These are phyloP conservation scores for Dicyrtomina minuta DNA, from an alignment of 2,888 invertebrate genomes.

Conservation along the genomic window DNA sequence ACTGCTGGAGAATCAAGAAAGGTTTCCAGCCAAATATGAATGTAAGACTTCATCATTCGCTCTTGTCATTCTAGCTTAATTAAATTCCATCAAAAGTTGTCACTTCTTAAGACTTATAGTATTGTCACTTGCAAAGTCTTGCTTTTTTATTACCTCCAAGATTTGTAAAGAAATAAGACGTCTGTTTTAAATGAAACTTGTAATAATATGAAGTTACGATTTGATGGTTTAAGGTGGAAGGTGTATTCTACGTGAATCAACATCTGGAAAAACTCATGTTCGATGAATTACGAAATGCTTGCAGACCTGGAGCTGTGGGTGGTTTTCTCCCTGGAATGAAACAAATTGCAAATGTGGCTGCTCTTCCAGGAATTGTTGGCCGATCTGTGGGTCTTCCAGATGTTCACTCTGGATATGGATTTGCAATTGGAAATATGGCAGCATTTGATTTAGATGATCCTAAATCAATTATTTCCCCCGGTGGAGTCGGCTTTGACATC, in stretches of 20 bases:
- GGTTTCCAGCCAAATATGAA: constrained; percentile 99
- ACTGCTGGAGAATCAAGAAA: constrained; percentile 92
- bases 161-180: background rate
- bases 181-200: too few species aligned
- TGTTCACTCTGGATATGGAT: constrained; percentile 98
- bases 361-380: constrained; percentile 94
- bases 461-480: constrained; percentile 90
- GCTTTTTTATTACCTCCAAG: background rate
- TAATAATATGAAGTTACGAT: too few species aligned
- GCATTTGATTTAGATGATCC: constrained; percentile 95
- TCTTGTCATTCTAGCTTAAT: background rate
- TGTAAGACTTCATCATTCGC: constrained; percentile 57
- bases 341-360: constrained; percentile 98
- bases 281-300: constrained; percentile 89
- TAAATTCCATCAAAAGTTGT: background rate
- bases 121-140: background rate
- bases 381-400: constrained; percentile 92
- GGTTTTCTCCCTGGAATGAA: constrained; percentile 98
- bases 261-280: constrained; percentile 93
- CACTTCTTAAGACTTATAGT: too few species aligned
- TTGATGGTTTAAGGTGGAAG: constrained; percentile 73
- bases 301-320: constrained; percentile 84
- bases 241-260: constrained; percentile 92
- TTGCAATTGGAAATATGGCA: constrained; percentile 99
- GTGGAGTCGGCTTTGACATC: constrained; percentile 98